A percentile compares a stretch with the other conserved stretches of the same genome.
Evolutionary conservation across 2,113 vertebrate species (phyloP).

Genomic region (Semicossyphus pulcher): DNA sequence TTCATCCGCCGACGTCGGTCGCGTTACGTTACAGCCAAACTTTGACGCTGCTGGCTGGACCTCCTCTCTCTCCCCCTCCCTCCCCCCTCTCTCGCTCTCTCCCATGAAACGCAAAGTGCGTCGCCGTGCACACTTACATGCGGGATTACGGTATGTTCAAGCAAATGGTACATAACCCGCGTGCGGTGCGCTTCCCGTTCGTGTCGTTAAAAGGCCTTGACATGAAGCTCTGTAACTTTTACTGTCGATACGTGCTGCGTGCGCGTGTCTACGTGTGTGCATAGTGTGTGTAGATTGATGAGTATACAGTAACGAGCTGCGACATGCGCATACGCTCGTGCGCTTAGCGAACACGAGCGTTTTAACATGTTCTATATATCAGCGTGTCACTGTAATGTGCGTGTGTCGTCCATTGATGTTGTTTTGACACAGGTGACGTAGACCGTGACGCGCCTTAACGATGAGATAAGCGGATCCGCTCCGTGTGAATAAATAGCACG

Average conservation of each 20-base stretch:
- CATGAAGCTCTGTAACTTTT: slow-evolving; percentile 61
- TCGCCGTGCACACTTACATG: slow-evolving; percentile 39
- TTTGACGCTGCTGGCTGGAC: slow-evolving; percentile 68
- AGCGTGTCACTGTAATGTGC: neutral
- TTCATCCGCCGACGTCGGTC: slow-evolving; percentile 49
- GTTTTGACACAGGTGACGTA: slow-evolving; percentile 76
- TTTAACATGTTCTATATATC: neutral
- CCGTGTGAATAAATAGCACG: slow-evolving; percentile 31
- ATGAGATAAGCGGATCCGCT: slow-evolving; percentile 68
- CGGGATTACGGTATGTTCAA: slow-evolving; percentile 29
- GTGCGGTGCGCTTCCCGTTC: neutral
- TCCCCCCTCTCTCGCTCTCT: neutral
- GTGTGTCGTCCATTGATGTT: slow-evolving; percentile 64
- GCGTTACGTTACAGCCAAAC: slow-evolving; percentile 66
- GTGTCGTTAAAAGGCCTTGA: slow-evolving; percentile 11
- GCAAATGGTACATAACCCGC: slow-evolving; percentile 3
- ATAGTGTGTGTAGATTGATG: neutral
- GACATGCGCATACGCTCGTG: neutral
- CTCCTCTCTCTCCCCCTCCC: slow-evolving; percentile 7
- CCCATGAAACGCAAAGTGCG: slow-evolving; percentile 57
- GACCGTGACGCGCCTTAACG: slow-evolving; percentile 63
- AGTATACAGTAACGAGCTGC: neutral
- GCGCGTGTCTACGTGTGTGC: neutral
- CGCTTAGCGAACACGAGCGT: neutral
- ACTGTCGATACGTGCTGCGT: slow-evolving; percentile 18